phyloP scores from a whole-genome alignment of 2,888 invertebrate species.

The Rapana venosa region DNA sequence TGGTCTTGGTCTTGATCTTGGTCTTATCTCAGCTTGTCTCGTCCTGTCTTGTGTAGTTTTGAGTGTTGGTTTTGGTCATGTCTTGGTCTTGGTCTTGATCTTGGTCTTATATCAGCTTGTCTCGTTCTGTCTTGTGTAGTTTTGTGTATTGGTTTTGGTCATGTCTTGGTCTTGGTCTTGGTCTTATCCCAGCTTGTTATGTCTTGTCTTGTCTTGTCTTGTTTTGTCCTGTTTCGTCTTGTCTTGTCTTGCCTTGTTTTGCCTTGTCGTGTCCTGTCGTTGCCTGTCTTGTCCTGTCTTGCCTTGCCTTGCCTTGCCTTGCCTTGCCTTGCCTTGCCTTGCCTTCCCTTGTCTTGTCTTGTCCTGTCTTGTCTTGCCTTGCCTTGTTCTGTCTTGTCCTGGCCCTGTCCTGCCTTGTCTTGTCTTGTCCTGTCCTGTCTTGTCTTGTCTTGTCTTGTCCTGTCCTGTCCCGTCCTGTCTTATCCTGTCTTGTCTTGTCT shows the following conservation, averaged over 20 bases:
- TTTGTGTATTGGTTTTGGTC: neutral
- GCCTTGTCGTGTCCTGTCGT: neutral
- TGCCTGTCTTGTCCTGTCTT: neutral
- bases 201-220: neutral
- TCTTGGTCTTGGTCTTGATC: neutral
- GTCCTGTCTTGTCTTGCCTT: neutral
- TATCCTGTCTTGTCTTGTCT: neutral
- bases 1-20: neutral
- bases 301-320: neutral
- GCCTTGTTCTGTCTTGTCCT: neutral
- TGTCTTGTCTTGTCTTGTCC: neutral
- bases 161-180: neutral
- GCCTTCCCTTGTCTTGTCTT: neutral
- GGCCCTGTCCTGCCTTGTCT: neutral
- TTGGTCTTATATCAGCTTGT: neutral
- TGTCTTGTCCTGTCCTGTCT: neutral
- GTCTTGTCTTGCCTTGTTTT: neutral
- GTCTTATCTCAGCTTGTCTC: neutral
- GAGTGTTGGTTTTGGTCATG: neutral
- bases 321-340: neutral
- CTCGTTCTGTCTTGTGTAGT: neutral
- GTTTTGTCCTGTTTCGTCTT: neutral
- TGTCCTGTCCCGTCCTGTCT: neutral
- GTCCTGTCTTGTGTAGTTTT: neutral
- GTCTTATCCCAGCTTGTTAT: neutral